Evolutionary conservation across 2,797 vertebrate species (phyloP), one percentile per base, ranked within the genome.

Genomic region (Pelodytes ibericus): DNA sequence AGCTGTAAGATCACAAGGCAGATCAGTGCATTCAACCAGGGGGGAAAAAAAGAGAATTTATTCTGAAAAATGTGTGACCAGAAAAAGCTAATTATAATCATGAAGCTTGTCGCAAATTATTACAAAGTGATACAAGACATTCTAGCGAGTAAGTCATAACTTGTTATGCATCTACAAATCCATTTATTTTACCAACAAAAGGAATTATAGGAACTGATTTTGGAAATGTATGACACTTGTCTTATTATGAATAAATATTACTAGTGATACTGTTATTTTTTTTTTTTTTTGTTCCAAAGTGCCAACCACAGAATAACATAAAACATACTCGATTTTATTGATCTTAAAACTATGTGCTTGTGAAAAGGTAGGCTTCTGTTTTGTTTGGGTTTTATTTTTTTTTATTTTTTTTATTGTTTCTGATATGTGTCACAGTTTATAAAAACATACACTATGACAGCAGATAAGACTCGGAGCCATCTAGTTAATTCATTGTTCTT

Each of bases 211-310:
- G 1, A 53, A 22, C 20, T 24, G 20, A 22, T 22, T 20, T 3
- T n/a, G 16, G 24, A 53, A 53, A 53, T 22, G 8, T 53, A 53
- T 53, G 2, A 53, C 6, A 24, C n/a, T 53, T 24, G n/a, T 53
- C n/a, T 53, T 20, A 53, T 60, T 30, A 60, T 60, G 58, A 60
- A 60, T 60, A 60, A 31, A 60, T 60, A 26, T 60, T 58, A 26
- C 49, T 9, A 53, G 44, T 47, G 44, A 47, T 47, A n/a, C 18
- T 47, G 44, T 13, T 18, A 8, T 47, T 47, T 18, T 3, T 15
- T 11, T 11, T 11, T 11, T 11, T n/a, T n/a, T 47, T 47, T 16
- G 18, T 16, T 47, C 18, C 11, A 15, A 47, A 47, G 44, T n/a
- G 44, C 11, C 13, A 47, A 47, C 11, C 5, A 7, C 56, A 58